Percentiles rank a stretch among this genome's conserved stretches.
These are phyloP conservation scores for Matsumyia berberina DNA, from an alignment of 2,888 invertebrate genomes.

Conservation along the genomic window DNA sequence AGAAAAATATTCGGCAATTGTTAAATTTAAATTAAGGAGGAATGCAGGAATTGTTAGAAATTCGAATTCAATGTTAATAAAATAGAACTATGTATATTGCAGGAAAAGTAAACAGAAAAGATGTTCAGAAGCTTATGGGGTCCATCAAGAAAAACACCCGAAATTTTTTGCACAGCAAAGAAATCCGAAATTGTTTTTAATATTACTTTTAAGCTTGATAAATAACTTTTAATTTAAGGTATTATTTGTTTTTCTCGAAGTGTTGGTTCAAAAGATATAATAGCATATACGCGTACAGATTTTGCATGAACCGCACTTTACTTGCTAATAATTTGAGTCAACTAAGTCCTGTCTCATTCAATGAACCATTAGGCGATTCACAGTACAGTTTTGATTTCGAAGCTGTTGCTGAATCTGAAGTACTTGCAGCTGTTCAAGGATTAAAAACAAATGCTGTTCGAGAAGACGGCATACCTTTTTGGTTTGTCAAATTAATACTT, in stretches of 20 bases:
- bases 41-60: neutral
- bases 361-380: too few relatives aligned
- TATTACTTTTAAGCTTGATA: slow-evolving; percentile 8
- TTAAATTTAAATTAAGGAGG: slow-evolving; percentile 15
- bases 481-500: too few relatives aligned
- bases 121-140: slow-evolving; percentile 4
- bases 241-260: slow-evolving; percentile 18
- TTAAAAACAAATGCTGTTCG: too few relatives aligned
- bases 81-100: neutral
- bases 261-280: slow-evolving; percentile 11
- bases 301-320: neutral
- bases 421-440: too few relatives aligned
- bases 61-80: neutral
- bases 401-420: too few relatives aligned
- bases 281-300: slow-evolving; percentile 1
- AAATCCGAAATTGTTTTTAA: neutral
- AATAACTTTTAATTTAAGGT: slow-evolving; percentile 10
- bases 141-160: slow-evolving; percentile 6
- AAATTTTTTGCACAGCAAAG: neutral
- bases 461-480: too few relatives aligned
- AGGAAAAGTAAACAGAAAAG: slow-evolving; percentile 2
- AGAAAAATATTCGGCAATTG: slow-evolving; percentile 27
- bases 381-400: too few relatives aligned
- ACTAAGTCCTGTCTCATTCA: too few relatives aligned
- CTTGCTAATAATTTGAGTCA: too few relatives aligned